Evolutionary conservation across 1,140 invertebrate species (phyloP), one percentile per base, ranked within the genome.

Genomic region (Stegodyphus dumicola): DNA sequence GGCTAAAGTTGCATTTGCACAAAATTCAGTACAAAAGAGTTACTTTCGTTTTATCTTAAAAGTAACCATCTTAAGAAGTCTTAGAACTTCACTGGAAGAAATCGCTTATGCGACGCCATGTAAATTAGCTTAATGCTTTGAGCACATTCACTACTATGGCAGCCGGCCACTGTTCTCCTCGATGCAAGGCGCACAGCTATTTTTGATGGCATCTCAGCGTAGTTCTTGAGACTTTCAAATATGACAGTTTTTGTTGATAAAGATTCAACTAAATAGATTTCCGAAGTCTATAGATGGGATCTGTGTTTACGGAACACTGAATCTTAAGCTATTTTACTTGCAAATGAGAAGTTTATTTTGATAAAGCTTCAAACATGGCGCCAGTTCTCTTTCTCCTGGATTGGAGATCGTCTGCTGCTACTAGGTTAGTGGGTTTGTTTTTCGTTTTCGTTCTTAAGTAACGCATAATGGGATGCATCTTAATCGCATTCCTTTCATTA

Each of bases 311-410:
- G 60, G 76, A 67, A 64, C 11, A 56, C 49, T 77, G 77, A 65
- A 15, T 70, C 51, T 67, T 66, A 51, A 33, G n/a, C 15, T 66
- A 79, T 79, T 79, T 79, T 79, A 79, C 77, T 79, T 79, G 77
- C 77, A 79, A 79, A 79, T 79, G 53, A 79, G 66, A 54, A 69
- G 77, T 79, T 79, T 79, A 79, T 52, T 33, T 52, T 77, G 77
- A 79, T 70, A 54, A 66, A 49, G n/a, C 18, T 79, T 60, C 15
- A 60, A 11, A 60, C 9, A 15, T 66, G 77, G 77, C 77, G 77
- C 77, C 77, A 33, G 48, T 33, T 13, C 6, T 13, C 60, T 67
- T 64, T 75, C 56, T 11, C 56, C 2, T 60, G 56, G 56, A 60
- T 15, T 60, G 56, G 56, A 15, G 56, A 33, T 33, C 33, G 33